Conservation (phyloP, 2,797 vertebrate genomes). For the Platalea minor region DNA sequence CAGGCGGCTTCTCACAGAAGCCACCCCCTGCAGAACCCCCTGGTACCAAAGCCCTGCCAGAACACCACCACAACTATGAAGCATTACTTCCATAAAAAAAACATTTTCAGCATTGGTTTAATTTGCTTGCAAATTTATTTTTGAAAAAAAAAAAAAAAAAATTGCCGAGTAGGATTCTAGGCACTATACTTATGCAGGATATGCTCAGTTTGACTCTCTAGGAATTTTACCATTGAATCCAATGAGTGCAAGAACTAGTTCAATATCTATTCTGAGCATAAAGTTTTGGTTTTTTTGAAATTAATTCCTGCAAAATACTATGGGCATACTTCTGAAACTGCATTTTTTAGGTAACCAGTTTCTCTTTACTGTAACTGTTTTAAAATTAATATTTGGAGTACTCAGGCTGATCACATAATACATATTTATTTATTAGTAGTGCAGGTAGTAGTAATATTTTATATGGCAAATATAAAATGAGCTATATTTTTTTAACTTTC, state of each 20-base stretch:
- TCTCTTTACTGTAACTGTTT: not conserved
- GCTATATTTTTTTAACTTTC: not conserved
- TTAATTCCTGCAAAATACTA: not conserved
- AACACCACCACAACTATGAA: not conserved
- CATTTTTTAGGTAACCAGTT: not conserved
- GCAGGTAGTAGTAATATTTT: not conserved
- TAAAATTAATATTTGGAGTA: not conserved
- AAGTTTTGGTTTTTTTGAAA: not conserved
- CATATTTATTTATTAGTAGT: not conserved
- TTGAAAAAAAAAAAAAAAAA: not conserved
- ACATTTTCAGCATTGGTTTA: not conserved
- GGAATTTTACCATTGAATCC: not conserved
- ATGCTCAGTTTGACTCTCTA: not conserved
- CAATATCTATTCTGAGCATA: not conserved
- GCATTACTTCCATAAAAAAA: not conserved
- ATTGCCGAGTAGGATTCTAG: not conserved
- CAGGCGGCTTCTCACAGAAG: not conserved
- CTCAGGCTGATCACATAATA: not conserved
- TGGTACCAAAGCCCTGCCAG: not conserved
- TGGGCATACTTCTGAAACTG: not conserved
- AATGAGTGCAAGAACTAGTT: not conserved
- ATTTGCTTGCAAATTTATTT: not conserved
- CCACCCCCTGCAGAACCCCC: accelerated
- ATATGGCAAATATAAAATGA: not conserved
- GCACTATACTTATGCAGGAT: not conserved